Evolutionary conservation across 2,797 vertebrate genomes (phyloP).

Genomic region (Chaenodraco wilsoni): DNA sequence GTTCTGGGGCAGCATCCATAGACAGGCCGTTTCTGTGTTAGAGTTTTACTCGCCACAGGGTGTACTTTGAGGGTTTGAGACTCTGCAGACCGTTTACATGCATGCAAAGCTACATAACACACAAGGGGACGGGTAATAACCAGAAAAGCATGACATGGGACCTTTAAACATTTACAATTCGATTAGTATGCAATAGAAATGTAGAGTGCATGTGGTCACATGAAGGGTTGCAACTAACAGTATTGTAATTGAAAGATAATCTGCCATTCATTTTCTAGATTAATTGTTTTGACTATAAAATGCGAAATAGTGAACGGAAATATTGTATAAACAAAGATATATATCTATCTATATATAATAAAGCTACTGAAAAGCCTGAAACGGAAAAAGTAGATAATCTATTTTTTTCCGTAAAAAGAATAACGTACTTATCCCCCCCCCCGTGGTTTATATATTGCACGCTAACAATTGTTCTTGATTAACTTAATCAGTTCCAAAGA

Average conservation of each 20-base stretch:
- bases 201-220: not conserved
- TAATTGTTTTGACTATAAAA: not conserved
- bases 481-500: slow-evolving; percentile 5
- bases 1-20: too few species aligned
- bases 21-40: too few species aligned
- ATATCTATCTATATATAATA: too few species aligned
- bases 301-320: not conserved
- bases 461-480: not conserved
- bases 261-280: not conserved
- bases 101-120: too few species aligned
- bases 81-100: too few species aligned
- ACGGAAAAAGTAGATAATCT: too few species aligned
- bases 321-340: not conserved
- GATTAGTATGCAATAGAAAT: not conserved
- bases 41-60: too few species aligned
- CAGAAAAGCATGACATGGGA: too few species aligned
- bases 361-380: not conserved
- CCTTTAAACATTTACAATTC: not conserved
- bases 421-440: not conserved
- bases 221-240: not conserved
- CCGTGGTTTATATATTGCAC: not conserved
- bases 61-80: too few species aligned
- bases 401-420: not conserved
- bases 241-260: not conserved
- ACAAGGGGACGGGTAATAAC: too few species aligned